phyloP scores from a whole-genome alignment of 1,140 invertebrate species.

The Drosophila novamexicana region DNA sequence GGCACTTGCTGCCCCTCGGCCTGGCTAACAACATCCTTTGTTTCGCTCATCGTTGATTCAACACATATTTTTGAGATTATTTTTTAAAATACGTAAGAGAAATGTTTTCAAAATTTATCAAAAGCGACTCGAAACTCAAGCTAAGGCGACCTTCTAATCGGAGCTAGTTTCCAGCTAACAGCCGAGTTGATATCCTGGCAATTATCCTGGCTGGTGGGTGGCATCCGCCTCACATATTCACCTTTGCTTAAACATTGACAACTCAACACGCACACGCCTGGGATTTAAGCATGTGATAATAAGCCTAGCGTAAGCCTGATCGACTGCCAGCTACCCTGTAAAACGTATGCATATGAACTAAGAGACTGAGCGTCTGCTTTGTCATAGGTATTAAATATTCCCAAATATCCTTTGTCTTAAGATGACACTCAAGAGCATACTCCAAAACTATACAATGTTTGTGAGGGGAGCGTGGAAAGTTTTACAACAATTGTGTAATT shows the following conservation, averaged over 20 bases:
- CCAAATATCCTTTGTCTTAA: too few relatives aligned
- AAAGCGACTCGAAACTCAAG: neutral
- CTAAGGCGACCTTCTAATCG: slow-evolving; percentile 1
- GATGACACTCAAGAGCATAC: too few relatives aligned
- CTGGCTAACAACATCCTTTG: neutral
- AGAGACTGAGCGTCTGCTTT: too few relatives aligned
- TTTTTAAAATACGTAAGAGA: neutral
- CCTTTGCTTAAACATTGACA: neutral
- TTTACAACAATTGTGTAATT: too few relatives aligned
- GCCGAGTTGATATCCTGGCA: slow-evolving; percentile 32
- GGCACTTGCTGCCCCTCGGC: neutral
- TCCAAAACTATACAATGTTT: too few relatives aligned
- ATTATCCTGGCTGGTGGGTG: slow-evolving; percentile 48
- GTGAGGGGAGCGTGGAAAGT: too few relatives aligned
- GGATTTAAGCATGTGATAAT: slow-evolving; percentile 71
- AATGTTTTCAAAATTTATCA: neutral
- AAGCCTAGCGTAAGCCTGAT: too few relatives aligned
- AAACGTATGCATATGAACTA: neutral
- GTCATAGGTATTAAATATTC: too few relatives aligned
- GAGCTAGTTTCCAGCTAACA: neutral
- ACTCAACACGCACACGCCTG: slow-evolving; percentile 27
- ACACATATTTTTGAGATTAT: slow-evolving; percentile 7
- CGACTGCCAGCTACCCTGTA: neutral
- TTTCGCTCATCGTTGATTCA: slow-evolving; percentile 21
- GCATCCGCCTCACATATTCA: neutral